These are phyloP conservation scores for Cordilura impudica DNA, from an alignment of 2,888 invertebrate genomes.

Conservation along the genomic window DNA sequence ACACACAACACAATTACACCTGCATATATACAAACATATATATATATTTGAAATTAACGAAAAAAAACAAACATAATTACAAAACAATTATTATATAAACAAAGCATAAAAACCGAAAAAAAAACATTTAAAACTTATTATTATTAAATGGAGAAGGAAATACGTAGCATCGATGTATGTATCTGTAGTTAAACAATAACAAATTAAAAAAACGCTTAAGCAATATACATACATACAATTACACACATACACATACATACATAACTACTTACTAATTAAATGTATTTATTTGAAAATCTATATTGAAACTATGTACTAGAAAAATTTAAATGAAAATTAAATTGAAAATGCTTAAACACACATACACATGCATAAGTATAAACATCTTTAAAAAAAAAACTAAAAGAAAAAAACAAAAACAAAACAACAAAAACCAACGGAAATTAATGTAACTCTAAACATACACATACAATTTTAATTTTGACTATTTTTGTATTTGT, in stretches of 20 bases:
- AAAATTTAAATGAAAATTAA: not conserved
- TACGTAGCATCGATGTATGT: conserved; percentile 35
- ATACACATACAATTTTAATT: not conserved
- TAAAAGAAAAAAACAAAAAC: not conserved
- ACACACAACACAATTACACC: conserved; percentile 4
- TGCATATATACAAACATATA: not conserved
- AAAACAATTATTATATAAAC: not conserved
- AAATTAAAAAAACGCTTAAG: conserved; percentile 28
- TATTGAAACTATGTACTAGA: not conserved
- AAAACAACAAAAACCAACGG: conserved; percentile 21
- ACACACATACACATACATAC: too few species aligned
- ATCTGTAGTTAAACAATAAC: conserved; percentile 38
- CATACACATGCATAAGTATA: not conserved
- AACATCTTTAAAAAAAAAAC: not conserved
- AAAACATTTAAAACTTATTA: conserved; percentile 11
- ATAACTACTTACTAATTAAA: conserved; percentile 15
- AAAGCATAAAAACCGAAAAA: conserved; percentile 1
- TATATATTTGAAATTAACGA: not conserved
- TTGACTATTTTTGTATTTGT: not conserved
- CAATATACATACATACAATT: conserved; percentile 10
- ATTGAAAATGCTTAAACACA: conserved; percentile 37
- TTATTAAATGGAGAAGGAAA: conserved; percentile 4
- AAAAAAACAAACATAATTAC: not conserved
- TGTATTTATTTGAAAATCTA: conserved; percentile 16
- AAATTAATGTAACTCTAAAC: conserved; percentile 29